Evolutionary conservation across 2,797 vertebrate genomes (phyloP).

Genomic region (Vipera latastei): DNA sequence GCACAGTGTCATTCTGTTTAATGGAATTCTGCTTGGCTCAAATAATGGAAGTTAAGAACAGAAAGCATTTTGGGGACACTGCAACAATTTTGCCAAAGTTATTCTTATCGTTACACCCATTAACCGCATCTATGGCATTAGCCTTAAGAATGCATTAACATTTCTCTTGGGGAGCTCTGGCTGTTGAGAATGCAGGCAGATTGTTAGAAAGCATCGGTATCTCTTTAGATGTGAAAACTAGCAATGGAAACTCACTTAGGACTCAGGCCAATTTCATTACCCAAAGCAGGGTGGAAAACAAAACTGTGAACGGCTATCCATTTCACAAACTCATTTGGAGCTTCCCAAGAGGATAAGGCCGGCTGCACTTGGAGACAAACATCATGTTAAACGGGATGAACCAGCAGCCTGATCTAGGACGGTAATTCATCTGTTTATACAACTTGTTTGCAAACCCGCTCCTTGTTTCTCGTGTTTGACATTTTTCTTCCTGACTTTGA

Average conservation of each 20-base stretch:
- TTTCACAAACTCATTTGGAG: not conserved
- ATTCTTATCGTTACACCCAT: not conserved
- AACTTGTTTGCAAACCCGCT: conserved; percentile 21
- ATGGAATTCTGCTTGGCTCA: not conserved
- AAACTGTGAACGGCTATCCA: not conserved
- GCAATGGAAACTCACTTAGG: not conserved
- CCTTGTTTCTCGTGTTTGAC: conserved; percentile 27
- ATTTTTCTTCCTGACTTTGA: conserved; percentile 30
- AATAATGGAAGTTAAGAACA: not conserved
- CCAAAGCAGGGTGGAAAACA: not conserved
- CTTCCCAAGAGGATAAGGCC: not conserved
- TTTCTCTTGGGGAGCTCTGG: not conserved
- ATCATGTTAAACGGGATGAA: not conserved
- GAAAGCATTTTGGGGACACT: not conserved
- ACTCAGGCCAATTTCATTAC: not conserved
- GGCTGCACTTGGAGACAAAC: not conserved
- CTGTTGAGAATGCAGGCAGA: not conserved
- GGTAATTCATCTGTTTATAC: conserved; percentile 31
- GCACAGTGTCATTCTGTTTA: not conserved
- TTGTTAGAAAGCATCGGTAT: not conserved
- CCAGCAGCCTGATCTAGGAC: not conserved
- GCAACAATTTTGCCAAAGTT: not conserved
- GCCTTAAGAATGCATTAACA: not conserved
- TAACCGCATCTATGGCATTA: not conserved
- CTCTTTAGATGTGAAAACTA: not conserved